These are phyloP conservation scores for Halictus rubicundus DNA, from an alignment of 1,140 invertebrate species.

Conservation along the genomic window DNA sequence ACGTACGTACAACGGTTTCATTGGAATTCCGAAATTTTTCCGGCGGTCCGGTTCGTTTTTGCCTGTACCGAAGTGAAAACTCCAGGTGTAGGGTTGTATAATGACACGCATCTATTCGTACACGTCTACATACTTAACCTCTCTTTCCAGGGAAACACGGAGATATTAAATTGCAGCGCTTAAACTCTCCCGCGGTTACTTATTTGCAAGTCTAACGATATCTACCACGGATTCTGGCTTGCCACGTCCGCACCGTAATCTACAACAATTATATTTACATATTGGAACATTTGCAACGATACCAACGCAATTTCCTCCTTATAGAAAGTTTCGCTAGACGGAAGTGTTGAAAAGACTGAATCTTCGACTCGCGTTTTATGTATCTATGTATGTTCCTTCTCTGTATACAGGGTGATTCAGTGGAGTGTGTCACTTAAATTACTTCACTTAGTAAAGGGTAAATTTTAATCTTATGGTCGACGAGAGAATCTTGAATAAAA, in stretches of 20 bases:
- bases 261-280: background rate
- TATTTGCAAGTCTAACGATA: slow-evolving; percentile 46
- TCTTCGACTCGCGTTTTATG: background rate
- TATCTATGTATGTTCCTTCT: too few species aligned
- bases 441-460: too few species aligned
- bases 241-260: slow-evolving; percentile 9
- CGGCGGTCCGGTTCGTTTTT: too few species aligned
- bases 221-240: slow-evolving; percentile 26
- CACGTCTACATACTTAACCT: slow-evolving; percentile 22
- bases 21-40: background rate
- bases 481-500: too few species aligned
- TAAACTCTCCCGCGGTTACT: slow-evolving; percentile 37
- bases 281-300: background rate
- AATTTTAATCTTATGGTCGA: too few species aligned
- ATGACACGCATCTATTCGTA: slow-evolving; percentile 1
- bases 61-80: slow-evolving; percentile 1
- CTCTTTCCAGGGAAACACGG: slow-evolving; percentile 16
- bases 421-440: too few species aligned
- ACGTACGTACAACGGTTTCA: background rate
- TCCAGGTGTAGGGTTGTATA: slow-evolving; percentile 1
- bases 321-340: background rate
- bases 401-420: too few species aligned
- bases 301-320: background rate
- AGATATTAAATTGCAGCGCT: slow-evolving; percentile 43
- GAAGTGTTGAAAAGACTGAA: background rate